These are phyloP conservation scores for Caenorhabditis elegans DNA, from an alignment of 1,140 invertebrate species.

Conservation along the genomic window DNA sequence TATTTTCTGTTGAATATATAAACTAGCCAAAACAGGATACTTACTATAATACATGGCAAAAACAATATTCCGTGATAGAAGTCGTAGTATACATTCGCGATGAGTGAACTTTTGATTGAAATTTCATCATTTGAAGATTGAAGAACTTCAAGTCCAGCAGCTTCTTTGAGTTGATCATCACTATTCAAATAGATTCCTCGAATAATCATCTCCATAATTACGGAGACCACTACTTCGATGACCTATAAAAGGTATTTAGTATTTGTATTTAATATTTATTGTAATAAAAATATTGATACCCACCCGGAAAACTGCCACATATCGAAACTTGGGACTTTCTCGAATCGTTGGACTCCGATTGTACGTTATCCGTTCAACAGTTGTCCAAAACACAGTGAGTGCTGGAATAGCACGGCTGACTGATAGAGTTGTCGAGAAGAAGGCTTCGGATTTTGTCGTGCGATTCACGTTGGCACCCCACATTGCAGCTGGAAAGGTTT, in stretches of 20 bases:
- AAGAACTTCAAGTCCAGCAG: not conserved
- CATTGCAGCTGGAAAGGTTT: not conserved
- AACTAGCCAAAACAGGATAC: not conserved
- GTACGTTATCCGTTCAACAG: not conserved
- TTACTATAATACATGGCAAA: not conserved
- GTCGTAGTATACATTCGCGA: not conserved
- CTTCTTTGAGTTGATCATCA: not conserved
- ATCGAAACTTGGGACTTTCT: not conserved
- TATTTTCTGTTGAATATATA: too few species aligned
- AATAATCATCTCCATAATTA: not conserved
- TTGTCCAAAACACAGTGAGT: not conserved
- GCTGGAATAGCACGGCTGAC: not conserved
- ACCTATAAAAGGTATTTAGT: not conserved
- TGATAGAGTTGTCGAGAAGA: not conserved
- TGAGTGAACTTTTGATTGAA: not conserved
- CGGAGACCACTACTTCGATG: not conserved
- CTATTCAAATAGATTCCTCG: not conserved
- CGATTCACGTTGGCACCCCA: not conserved
- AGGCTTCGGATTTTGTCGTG: not conserved
- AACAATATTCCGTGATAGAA: not conserved
- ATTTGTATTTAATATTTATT: not conserved
- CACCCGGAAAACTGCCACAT: not conserved
- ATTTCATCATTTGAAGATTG: not conserved
- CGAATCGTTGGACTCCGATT: not conserved
- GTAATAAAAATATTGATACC: not conserved